Base-by-base conservation (phyloP, 2,888 invertebrate species). In the Leptinotarsa juncta region DNA sequence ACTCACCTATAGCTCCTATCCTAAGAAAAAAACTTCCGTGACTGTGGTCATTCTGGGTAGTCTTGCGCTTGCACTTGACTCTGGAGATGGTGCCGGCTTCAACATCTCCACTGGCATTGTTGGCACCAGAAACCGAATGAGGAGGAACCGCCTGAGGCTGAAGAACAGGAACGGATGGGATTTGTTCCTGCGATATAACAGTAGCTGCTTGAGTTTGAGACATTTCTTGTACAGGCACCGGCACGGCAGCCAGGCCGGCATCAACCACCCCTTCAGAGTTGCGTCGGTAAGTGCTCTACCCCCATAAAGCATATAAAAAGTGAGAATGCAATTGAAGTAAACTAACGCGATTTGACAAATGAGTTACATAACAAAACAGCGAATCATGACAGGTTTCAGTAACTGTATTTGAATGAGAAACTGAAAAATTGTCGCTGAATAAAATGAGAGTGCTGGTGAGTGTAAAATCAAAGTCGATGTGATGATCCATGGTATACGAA, bases 1-100 rank as follows among this genome's bases (percentile, higher is more conserved):
- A 81, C 89, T 90, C 91, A 97, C 97, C 97, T 83, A 97, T 96
- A 81, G 96, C 96, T 83, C 97, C 97, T 86, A 97, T 96, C 84
- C 97, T 91, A 70, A 97, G 91, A 88, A 97, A 97, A 89, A 97
- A 97, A 84, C 96, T 97, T 82, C 97, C 97, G 88, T 97, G 96
- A 85, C 96, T 96, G 84, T 94, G 94, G 86, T 96, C 96, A 85
- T 95, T 96, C 86, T 96, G 96, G 23, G 96, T 95, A 70, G 96
- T 96, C 89, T 96, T 96, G 81, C 96, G 92, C 87, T 95, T 94
- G 79, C 94, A 92, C 71, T 89, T 87, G 80, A 91, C 91, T 85
- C 93, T 91, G 14, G 92, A 74, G 93, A 92, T 92, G 76, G 88
- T 85, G 55, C 88, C 88, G 77, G 93, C 91, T 88, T 94, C 94